These are phyloP conservation scores for Tineola bisselliella DNA, from an alignment of 2,888 invertebrate genomes.

Conservation along the genomic window DNA sequence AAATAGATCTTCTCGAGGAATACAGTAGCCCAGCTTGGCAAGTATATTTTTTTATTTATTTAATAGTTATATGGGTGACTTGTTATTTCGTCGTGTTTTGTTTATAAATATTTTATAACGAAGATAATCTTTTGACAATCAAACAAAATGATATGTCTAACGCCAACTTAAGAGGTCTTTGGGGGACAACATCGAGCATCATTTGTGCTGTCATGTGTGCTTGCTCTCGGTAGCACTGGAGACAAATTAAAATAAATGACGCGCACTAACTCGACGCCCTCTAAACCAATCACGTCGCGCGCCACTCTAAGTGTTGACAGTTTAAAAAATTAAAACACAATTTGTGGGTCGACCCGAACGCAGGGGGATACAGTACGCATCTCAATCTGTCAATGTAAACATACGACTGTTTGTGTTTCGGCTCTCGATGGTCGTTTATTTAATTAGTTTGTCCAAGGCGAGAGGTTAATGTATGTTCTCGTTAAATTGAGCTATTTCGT, in stretches of 20 bases:
- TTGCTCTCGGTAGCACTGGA: conserved; percentile 9
- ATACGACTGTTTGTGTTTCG: conserved; percentile 13
- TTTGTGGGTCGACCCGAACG: conserved; percentile 10
- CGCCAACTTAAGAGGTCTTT: conserved; percentile 2
- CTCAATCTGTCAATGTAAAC: conserved; percentile 15
- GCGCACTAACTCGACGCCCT: conserved; percentile 12
- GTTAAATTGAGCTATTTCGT: conserved; percentile 4
- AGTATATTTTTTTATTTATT: not conserved
- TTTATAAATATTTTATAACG: conserved; percentile 3
- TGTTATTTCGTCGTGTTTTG: not conserved
- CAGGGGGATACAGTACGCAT: conserved; percentile 4
- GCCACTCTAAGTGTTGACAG: conserved; percentile 13
- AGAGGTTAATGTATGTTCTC: conserved; percentile 17
- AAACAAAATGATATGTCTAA: conserved; percentile 6
- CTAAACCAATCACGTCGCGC: conserved; percentile 8
- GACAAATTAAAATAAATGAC: conserved; percentile 15
- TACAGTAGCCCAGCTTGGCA: not conserved
- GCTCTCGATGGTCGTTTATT: conserved; percentile 17
- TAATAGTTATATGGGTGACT: not conserved
- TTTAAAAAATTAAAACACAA: conserved; percentile 15
- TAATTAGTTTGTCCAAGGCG: conserved; percentile 22
- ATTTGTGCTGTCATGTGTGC: not conserved
- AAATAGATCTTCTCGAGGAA: not conserved
- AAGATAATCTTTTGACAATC: conserved; percentile 10
- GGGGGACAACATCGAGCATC: conserved; percentile 10